Evolutionary conservation across 2,797 vertebrate species (phyloP), one percentile per base, ranked within the genome.

Genomic region (Acanthopagrus latus): DNA sequence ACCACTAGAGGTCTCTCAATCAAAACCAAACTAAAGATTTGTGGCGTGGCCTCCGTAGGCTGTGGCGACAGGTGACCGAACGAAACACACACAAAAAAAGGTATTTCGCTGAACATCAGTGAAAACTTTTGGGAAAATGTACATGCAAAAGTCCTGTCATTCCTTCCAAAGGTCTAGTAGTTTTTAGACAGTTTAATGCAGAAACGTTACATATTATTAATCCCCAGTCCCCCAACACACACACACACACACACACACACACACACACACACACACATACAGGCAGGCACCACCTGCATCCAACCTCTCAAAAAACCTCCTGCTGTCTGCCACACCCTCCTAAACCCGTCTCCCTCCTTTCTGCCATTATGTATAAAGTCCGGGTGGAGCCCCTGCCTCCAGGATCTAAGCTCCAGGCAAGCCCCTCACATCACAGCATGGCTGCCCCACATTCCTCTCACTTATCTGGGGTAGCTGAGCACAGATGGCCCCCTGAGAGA

Each of bases 391-490:
- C 44, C 50, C 38, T 14, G 67, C 57, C 86, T 84, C 65, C 58
- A 23, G 65, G 80, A 82, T 74, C 71, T 81, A 11, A 88, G 80
- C 79, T 79, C 59, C 75, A 82, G 83, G 74, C 60, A 41, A 62
- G 48, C 64, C 64, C 66, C 74, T 68, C 62, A 78, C 82, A 88
- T 82, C 80, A 43, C 80, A 86, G 86, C 81, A 77, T 71, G 64
- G 57, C 71, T 78, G 86, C 76, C 86, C 88, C 88, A 89, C 82
- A 89, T 93, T 92, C 78, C 84, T 69, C 87, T 88, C 83, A 84
- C 86, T 84, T 90, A 90, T 90, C 90, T 93, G 76, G 89, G 90
- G 71, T 86, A 78, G 78, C 81, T 64, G 75, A 79, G 82, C 81
- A 72, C 82, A 92, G 87, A 83, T 80, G 73, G 72, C 69, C 85